A percentile compares a stretch with the other conserved stretches of the same genome.
Conservation (phyloP, 2,113 vertebrate genomes). For the Oenanthe melanoleuca region DNA sequence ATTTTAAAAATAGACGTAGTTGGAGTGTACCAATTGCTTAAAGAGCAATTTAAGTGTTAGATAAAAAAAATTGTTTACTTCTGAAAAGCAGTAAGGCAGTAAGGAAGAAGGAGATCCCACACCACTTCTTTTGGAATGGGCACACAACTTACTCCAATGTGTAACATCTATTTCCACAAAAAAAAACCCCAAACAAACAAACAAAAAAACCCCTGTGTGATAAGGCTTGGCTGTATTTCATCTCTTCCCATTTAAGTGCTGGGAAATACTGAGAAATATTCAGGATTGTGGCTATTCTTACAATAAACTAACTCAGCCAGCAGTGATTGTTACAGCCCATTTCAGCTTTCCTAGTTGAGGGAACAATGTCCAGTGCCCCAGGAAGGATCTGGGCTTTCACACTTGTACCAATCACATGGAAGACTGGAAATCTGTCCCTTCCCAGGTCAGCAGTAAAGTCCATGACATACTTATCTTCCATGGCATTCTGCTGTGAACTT, state of each 20-base stretch:
- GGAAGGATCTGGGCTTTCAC: neutral
- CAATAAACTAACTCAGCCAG: neutral
- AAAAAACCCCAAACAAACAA: too few species aligned
- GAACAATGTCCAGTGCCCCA: neutral
- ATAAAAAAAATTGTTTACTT: neutral
- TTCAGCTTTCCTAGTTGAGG: neutral
- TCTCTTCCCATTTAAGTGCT: neutral
- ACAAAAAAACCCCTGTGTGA: too few species aligned
- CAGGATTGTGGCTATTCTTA: neutral
- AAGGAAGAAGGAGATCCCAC: neutral
- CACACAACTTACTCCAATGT: neutral
- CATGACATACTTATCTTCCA: neutral
- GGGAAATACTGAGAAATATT: neutral
- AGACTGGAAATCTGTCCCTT: neutral
- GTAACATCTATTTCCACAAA: neutral
- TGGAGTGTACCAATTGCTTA: neutral
- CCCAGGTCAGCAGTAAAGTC: neutral
- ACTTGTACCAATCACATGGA: neutral
- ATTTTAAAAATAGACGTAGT: neutral
- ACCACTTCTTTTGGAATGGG: neutral
- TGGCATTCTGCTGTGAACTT: neutral
- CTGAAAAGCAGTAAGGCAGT: neutral
- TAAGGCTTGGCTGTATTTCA: neutral
- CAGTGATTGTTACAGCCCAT: neutral
- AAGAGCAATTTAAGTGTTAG: neutral